Evolutionary conservation across 2,797 vertebrate species (phyloP).

Genomic region (Chelon labrosus): DNA sequence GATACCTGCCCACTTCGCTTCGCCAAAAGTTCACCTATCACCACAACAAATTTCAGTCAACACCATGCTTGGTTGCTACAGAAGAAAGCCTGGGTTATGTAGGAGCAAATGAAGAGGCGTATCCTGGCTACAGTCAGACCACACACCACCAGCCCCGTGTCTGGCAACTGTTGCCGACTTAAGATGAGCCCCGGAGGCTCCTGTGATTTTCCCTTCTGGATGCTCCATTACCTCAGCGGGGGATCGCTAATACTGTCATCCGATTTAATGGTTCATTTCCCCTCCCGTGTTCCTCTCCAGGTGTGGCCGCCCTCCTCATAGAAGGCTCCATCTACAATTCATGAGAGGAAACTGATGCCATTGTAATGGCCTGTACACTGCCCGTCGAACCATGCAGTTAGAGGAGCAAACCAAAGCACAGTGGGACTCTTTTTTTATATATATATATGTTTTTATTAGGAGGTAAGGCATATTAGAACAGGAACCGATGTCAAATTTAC

Average conservation of each 20-base stretch:
- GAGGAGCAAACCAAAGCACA: not conserved
- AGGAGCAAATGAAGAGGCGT: not conserved
- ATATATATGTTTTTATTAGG: too few species aligned
- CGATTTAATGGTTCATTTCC: slow-evolving; percentile 61
- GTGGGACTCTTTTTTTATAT: not conserved
- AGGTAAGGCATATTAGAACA: too few species aligned
- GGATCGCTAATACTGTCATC: slow-evolving; percentile 50
- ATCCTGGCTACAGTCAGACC: not conserved
- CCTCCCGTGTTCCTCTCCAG: slow-evolving; percentile 62
- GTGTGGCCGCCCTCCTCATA: slow-evolving; percentile 68
- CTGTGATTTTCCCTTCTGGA: slow-evolving; percentile 59
- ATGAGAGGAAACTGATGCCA: slow-evolving; percentile 65
- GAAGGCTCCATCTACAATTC: slow-evolving; percentile 65
- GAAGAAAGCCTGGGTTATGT: not conserved
- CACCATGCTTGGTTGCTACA: not conserved
- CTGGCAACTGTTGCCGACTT: slow-evolving; percentile 23
- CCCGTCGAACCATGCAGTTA: slow-evolving; percentile 3
- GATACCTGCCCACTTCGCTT: too few species aligned
- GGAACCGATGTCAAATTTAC: too few species aligned
- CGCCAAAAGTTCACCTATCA: too few species aligned
- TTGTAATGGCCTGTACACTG: slow-evolving; percentile 3
- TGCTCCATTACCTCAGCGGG: slow-evolving; percentile 38
- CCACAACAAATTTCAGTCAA: not conserved
- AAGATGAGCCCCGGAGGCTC: slow-evolving; percentile 26
- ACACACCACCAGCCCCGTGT: not conserved